Evolutionary conservation across 2,113 vertebrate species (phyloP).

Genomic region (Mormyrus iriodes): DNA sequence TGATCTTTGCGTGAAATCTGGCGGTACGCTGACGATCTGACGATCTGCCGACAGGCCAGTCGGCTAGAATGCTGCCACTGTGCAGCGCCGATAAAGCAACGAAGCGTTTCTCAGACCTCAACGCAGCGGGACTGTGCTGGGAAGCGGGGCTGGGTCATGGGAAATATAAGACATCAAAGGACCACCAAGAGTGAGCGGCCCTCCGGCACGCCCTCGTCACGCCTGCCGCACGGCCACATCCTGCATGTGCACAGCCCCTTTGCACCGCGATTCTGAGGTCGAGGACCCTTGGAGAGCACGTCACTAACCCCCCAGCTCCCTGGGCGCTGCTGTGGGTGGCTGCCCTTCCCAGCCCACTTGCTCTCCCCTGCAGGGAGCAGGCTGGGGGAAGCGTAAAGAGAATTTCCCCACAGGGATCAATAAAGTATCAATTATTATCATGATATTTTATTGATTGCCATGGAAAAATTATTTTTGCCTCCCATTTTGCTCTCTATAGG

Average conservation of each 20-base stretch:
- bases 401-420: too few species aligned
- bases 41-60: background rate
- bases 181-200: background rate
- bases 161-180: background rate
- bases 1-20: background rate
- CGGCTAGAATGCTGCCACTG: background rate
- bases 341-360: too few species aligned
- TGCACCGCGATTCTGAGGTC: background rate
- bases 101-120: background rate
- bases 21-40: background rate
- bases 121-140: background rate
- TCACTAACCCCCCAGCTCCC: background rate
- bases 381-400: too few species aligned
- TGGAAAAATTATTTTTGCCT: too few species aligned
- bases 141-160: background rate
- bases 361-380: too few species aligned
- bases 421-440: too few species aligned
- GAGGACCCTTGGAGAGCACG: background rate
- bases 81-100: background rate
- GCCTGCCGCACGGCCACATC: background rate
- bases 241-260: background rate
- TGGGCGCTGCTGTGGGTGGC: too few species aligned
- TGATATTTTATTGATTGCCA: too few species aligned
- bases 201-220: background rate
- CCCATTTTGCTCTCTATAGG: too few species aligned